Evolutionary conservation across 2,888 invertebrate genomes (phyloP).

Genomic region (Scrobipalpa atriplicella): DNA sequence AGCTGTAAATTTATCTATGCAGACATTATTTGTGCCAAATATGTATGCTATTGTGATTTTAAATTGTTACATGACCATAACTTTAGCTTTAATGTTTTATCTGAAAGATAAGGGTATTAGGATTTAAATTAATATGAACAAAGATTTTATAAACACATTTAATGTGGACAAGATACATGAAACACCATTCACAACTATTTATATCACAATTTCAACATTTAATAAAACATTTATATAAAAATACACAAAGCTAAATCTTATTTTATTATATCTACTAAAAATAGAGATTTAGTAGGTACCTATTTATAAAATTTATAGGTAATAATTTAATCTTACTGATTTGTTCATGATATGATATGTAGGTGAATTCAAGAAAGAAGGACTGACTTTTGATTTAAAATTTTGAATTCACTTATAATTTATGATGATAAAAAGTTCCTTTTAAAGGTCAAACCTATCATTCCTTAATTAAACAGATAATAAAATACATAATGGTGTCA

Average conservation of each 20-base stretch:
- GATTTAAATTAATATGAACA: slow-evolving; percentile 53
- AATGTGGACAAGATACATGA: slow-evolving; percentile 1
- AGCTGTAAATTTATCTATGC: slow-evolving; percentile 87
- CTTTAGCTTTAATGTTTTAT: slow-evolving; percentile 52
- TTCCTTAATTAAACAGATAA: too few species aligned
- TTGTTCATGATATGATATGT: too few species aligned
- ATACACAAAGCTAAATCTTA: slow-evolving; percentile 8
- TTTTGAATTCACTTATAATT: background rate
- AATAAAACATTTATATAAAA: slow-evolving; percentile 16
- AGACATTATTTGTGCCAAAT: slow-evolving; percentile 80
- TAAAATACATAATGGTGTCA: too few species aligned
- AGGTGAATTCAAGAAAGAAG: too few species aligned
- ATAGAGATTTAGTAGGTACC: background rate
- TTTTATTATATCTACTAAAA: background rate
- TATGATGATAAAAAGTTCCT: background rate
- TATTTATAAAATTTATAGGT: background rate
- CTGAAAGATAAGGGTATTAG: slow-evolving; percentile 71
- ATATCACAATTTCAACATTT: slow-evolving; percentile 23
- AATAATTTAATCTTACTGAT: too few species aligned
- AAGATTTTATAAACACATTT: slow-evolving; percentile 22
- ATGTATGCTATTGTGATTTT: slow-evolving; percentile 78
- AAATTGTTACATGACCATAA: slow-evolving; percentile 80
- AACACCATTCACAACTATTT: slow-evolving; percentile 12
- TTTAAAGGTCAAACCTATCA: background rate
- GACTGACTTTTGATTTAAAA: too few species aligned